These are phyloP conservation scores for Melinaea marsaeus DNA, from an alignment of 2,888 invertebrate genomes.

Conservation along the genomic window DNA sequence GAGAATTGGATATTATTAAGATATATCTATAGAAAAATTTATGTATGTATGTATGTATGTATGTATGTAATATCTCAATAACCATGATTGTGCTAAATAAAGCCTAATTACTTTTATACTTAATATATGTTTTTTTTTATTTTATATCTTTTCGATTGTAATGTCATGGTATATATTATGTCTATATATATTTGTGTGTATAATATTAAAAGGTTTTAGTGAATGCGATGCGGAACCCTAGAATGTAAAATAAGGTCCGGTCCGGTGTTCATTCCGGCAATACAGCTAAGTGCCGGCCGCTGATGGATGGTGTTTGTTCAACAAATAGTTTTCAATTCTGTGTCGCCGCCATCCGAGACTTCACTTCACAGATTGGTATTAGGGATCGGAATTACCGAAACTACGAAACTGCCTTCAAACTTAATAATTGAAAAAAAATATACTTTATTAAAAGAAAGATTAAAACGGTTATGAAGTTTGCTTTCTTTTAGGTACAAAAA, in stretches of 20 bases:
- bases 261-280: slow-evolving; percentile 47
- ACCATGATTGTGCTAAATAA: too few relatives aligned
- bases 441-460: too few relatives aligned
- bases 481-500: too few relatives aligned
- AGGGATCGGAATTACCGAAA: slow-evolving; percentile 23
- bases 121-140: too few relatives aligned
- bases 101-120: too few relatives aligned
- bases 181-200: background rate
- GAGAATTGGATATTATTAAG: slow-evolving; percentile 4
- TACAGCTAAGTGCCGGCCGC: slow-evolving; percentile 61
- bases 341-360: slow-evolving; percentile 43
- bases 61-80: too few relatives aligned
- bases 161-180: background rate
- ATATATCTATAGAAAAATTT: background rate
- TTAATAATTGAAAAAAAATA: slow-evolving; percentile 1
- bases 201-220: background rate
- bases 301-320: slow-evolving; percentile 72
- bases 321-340: slow-evolving; percentile 74
- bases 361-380: slow-evolving; percentile 45
- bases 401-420: slow-evolving; percentile 24
- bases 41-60: background rate
- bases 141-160: background rate
- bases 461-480: too few relatives aligned
- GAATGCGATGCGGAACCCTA: slow-evolving; percentile 11
- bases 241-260: slow-evolving; percentile 27